Base-by-base conservation (phyloP, 2,888 invertebrate species). In the Aelia acuminata region DNA sequence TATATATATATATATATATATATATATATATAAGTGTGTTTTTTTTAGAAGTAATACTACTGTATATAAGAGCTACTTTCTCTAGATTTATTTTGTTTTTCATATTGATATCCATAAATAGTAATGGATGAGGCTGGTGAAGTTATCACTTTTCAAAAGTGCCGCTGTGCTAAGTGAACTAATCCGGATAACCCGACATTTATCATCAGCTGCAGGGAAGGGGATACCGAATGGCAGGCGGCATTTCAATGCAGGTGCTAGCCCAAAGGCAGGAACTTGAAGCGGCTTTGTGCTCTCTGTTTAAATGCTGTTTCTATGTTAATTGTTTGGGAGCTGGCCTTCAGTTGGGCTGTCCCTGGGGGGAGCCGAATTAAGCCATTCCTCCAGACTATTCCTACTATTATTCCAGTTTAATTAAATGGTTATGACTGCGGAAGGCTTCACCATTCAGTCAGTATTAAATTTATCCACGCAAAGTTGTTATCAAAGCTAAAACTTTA, bases 261-360 rank as follows among this genome's bases (percentile, higher is more conserved):
- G 39, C 48, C 53, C 49, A 26, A 35, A 13, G 43, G 84, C 84
- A 43, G 47, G 31, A 50, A 85, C 26, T 50, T 35, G 22, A 26
- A 49, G 11, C 26, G 53, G 50, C 85, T 50, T 85, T 48, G 75
- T 75, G 39, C 10, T 39, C 75, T 39, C 39, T 48, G 49, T 50
- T 85, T 85, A 85, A 85, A 85, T 85, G 50, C 85, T 85, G 85
- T 85, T 85, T 85, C 85, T 85, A 85, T 85, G 85, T 85, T 85
- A 85, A 85, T 85, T 85, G 85, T 85, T 48, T 35, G 49, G 49
- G 53, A 31, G 47, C 85, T 50, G 50, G 18, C 85, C 50, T 48
- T 26, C 49, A 35, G 31, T 50, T 22, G 48, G 75, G 75, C 75
- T 75, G 75, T 75, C 75, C 75, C 75, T 39, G 75, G 20, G 75